Evolutionary conservation across 2,888 invertebrate genomes (phyloP), one percentile per base, ranked within the genome.

Genomic region (Drosophila meridionalis): DNA sequence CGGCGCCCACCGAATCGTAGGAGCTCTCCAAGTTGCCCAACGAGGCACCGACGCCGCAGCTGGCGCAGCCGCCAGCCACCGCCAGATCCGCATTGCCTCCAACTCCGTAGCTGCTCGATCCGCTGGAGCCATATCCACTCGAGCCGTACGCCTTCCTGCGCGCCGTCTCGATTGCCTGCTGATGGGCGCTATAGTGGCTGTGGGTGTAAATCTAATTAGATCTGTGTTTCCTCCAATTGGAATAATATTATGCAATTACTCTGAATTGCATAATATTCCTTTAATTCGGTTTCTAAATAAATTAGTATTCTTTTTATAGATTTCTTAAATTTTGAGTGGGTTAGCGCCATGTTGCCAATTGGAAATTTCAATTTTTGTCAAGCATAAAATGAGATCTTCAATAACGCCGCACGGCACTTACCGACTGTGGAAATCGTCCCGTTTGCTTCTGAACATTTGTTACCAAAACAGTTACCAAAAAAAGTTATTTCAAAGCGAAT

Each of bases 151-250:
- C 75, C 7, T 84, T 89, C 47, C 83, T 83, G 45, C 91, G 90
- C 4, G 93, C 93, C 68, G 90, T 83, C n/a, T 90, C 90, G 20
- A 93, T 80, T 7, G 93, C 91, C 76, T 92, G 90, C 38, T 90
- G 82, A 70, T 93, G 93, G 76, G 91, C 90, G 30, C 57, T 58
- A 61, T 90, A 91, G 62, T 93, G 93, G 69, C 93, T 93, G 55
- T 12, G 28, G 34, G 5, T 1, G 30, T 14, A 4, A 38, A 0
- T 43, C 11, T 14, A 12, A 45, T 32, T 45, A 45, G 52, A 9
- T 1, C 4, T 0, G 1, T 0, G 20, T 1, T 6, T 1, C 2
- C 0, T 45, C 45, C 2, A 1, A 34, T 45, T 30, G 28, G 43
- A 43, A 1, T 32, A 30, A 4, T n/a, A 40, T 28, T 30, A 12